A percentile compares a stretch with the other conserved stretches of the same genome.
These are phyloP conservation scores for Leguminivora glycinivorella DNA, from an alignment of 1,140 invertebrate genomes.

Conservation along the genomic window DNA sequence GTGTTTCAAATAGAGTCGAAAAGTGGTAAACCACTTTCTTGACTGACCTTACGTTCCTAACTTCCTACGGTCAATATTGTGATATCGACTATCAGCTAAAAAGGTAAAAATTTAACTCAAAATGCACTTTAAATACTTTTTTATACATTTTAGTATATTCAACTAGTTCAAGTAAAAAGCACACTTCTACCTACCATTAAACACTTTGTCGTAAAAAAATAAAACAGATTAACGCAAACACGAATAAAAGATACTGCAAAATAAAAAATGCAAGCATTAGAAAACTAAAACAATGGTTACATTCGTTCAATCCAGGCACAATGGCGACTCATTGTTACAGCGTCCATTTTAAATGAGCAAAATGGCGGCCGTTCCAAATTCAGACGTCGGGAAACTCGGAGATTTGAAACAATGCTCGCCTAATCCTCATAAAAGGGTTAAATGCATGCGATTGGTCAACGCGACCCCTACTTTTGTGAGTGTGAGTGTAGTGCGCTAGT, in stretches of 20 bases:
- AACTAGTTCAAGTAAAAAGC: neutral
- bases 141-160: no score
- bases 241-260: slow-evolving; percentile 3
- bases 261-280: slow-evolving; percentile 42
- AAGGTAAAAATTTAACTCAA: no score
- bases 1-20: no score
- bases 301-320: slow-evolving; percentile 63
- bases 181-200: neutral
- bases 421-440: slow-evolving; percentile 73
- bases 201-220: neutral
- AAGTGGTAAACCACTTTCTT: no score
- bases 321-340: slow-evolving; percentile 70
- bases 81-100: no score
- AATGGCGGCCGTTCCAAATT: slow-evolving; percentile 73
- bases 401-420: slow-evolving; percentile 72
- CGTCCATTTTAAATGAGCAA: slow-evolving; percentile 79
- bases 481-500: slow-evolving; percentile 36
- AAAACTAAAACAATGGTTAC: slow-evolving; percentile 70
- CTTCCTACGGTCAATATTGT: no score
- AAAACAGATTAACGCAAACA: slow-evolving; percentile 6
- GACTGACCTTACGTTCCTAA: no score
- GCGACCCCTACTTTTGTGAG: slow-evolving; percentile 44
- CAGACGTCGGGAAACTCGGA: slow-evolving; percentile 53
- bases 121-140: no score
- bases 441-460: slow-evolving; percentile 76